phyloP scores from a whole-genome alignment of 1,140 invertebrate species.

The Scaptomyza montana region DNA sequence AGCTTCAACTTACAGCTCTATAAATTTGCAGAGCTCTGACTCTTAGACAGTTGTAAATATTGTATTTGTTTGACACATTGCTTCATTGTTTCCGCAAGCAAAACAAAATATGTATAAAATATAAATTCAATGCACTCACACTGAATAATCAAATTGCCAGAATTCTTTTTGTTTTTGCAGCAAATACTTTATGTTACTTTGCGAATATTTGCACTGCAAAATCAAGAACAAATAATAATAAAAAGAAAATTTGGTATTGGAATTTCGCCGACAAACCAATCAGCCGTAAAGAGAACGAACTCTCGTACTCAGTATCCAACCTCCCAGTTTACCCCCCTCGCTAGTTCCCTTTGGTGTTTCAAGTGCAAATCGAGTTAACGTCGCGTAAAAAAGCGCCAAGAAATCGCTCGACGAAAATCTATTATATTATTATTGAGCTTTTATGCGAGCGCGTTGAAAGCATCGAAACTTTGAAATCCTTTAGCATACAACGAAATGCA shows the following conservation, averaged over 20 bases:
- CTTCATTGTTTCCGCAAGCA: too few relatives aligned
- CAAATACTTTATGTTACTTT: slow-evolving; percentile 43
- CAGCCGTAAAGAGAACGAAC: slow-evolving; percentile 17
- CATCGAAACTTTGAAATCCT: slow-evolving; percentile 47
- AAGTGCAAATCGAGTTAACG: slow-evolving; percentile 64
- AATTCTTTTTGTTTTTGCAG: not conserved
- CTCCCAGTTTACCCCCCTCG: not conserved
- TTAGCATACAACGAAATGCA: slow-evolving; percentile 53
- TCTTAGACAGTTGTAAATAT: too few relatives aligned
- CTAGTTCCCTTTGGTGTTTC: slow-evolving; percentile 25
- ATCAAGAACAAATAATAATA: slow-evolving; percentile 10
- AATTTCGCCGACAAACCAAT: slow-evolving; percentile 34
- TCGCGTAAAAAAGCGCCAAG: slow-evolving; percentile 49
- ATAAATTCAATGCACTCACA: not conserved
- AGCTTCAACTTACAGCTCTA: too few relatives aligned
- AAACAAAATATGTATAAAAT: not conserved
- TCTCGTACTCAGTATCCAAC: not conserved
- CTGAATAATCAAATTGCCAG: not conserved
- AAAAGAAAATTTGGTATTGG: slow-evolving; percentile 25
- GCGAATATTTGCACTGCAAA: slow-evolving; percentile 32
- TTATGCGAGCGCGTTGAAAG: slow-evolving; percentile 53
- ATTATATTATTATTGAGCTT: slow-evolving; percentile 71
- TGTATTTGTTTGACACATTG: too few relatives aligned
- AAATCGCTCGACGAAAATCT: slow-evolving; percentile 52
- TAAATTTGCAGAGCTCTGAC: too few relatives aligned